Evolutionary conservation across 2,888 invertebrate species (phyloP).

Genomic region (Acholoe squamosa): DNA sequence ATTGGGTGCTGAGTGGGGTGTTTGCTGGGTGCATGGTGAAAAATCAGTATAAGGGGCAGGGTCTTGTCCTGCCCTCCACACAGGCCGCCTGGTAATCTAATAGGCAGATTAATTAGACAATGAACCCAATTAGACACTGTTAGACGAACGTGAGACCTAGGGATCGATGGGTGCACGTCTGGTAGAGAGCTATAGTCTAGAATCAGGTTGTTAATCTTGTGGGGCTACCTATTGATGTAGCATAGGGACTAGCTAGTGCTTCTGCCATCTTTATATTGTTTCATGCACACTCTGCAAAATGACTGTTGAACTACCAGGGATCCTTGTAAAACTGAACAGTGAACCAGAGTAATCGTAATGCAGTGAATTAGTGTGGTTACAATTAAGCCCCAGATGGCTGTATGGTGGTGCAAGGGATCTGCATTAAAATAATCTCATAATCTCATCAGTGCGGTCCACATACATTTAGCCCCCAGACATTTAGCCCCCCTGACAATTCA

Average conservation of each 20-base stretch:
- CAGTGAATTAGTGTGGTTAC: too few relatives aligned
- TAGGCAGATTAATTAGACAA: slow-evolving; percentile 13
- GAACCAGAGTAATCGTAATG: too few relatives aligned
- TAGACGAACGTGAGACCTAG: neutral
- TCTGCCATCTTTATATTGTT: neutral
- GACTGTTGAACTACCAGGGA: neutral
- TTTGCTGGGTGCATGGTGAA: too few relatives aligned
- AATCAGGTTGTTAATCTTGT: neutral
- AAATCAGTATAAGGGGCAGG: too few relatives aligned
- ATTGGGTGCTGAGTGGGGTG: too few relatives aligned
- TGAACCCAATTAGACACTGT: neutral
- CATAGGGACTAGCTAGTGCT: neutral
- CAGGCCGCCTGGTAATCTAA: neutral
- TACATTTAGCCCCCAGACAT: too few relatives aligned
- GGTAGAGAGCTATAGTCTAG: neutral
- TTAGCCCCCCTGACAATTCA: too few relatives aligned
- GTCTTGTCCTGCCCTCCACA: too few relatives aligned
- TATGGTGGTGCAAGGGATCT: neutral
- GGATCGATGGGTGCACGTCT: neutral
- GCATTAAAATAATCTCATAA: too few relatives aligned
- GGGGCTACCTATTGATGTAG: neutral
- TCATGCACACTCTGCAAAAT: neutral
- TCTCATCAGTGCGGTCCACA: too few relatives aligned
- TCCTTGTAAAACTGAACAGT: too few relatives aligned
- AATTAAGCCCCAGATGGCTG: too few relatives aligned